Evolutionary conservation across 2,888 invertebrate genomes (phyloP), one percentile per base, ranked within the genome.

Genomic region (Philereme transversata): DNA sequence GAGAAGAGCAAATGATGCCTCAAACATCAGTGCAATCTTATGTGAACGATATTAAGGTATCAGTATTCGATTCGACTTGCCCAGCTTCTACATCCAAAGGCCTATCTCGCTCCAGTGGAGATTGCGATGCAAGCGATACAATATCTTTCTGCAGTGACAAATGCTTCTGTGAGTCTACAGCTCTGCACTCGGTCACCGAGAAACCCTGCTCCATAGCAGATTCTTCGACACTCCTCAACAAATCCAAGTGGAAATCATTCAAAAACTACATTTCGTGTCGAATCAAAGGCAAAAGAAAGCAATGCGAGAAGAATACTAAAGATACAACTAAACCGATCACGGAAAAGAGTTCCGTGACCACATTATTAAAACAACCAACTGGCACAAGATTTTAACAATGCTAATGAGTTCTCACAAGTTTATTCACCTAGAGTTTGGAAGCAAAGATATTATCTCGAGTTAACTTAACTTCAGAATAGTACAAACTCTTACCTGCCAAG

Each of bases 401-500:
- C 41, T 34, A 50, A 48, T 52, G 22, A 54, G 36, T 44, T 69
- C 70, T 62, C 67, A 69, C 64, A 65, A 64, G 62, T 65, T 55
- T 54, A 46, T 58, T 67, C 38, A 61, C 58, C 51, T 52, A 10
- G 3, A 49, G 49, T 53, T 34, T 46, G n/a, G 5, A 36, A 47
- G 40, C 22, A 36, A 54, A 45, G 33, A 7, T 45, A 45, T 8
- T 4, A 22, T 43, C 4, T 38, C 9, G 50, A 36, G 38, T 22
- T 44, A 22, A 45, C 5, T 51, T 9, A 46, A 22, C 6, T 46
- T 33, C 8, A 46, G 10, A 49, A 51, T 41, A 41, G 49, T 36
- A 49, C 38, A 48, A 89, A 56, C 36, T 51, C 90, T 90, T 87
- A 96, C 96, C 92, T 95, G 95, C 96, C 96, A 97, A 60, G 96